These are phyloP conservation scores for Parambassis ranga DNA, from an alignment of 2,797 vertebrate genomes.

Conservation along the genomic window DNA sequence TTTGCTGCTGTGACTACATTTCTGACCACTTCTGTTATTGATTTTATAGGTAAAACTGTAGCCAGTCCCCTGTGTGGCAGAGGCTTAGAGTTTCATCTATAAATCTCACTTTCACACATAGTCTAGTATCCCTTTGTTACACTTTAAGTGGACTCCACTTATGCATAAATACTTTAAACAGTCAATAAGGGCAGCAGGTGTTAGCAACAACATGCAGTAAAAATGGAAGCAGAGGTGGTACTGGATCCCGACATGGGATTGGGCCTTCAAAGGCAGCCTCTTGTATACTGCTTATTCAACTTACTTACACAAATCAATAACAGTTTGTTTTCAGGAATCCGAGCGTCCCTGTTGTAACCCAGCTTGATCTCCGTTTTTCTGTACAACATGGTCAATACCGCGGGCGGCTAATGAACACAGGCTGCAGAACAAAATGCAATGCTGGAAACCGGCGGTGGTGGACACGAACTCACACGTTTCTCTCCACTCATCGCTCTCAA, in stretches of 20 bases:
- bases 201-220: slow-evolving; percentile 37
- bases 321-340: slow-evolving; percentile 70
- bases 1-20: background rate
- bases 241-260: slow-evolving; percentile 25
- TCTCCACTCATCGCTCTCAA: slow-evolving; percentile 48
- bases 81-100: slow-evolving; percentile 1
- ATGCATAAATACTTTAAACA: slow-evolving; percentile 26
- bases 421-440: slow-evolving; percentile 39
- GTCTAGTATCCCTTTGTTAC: background rate
- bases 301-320: slow-evolving; percentile 63
- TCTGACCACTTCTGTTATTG: background rate
- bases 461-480: slow-evolving; percentile 41
- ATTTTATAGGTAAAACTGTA: background rate
- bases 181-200: slow-evolving; percentile 23
- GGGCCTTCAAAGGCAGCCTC: slow-evolving; percentile 36
- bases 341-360: slow-evolving; percentile 45
- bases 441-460: slow-evolving; percentile 11
- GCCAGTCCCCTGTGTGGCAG: background rate
- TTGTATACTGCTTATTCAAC: slow-evolving; percentile 54
- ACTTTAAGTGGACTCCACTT: slow-evolving; percentile 14
- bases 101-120: slow-evolving; percentile 1
- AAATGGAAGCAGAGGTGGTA: slow-evolving; percentile 25
- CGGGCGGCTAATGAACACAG: slow-evolving; percentile 49
- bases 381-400: slow-evolving; percentile 63
- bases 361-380: slow-evolving; percentile 63